Conservation (phyloP, 2,888 invertebrate species). For the Temnothorax unifasciatus region DNA sequence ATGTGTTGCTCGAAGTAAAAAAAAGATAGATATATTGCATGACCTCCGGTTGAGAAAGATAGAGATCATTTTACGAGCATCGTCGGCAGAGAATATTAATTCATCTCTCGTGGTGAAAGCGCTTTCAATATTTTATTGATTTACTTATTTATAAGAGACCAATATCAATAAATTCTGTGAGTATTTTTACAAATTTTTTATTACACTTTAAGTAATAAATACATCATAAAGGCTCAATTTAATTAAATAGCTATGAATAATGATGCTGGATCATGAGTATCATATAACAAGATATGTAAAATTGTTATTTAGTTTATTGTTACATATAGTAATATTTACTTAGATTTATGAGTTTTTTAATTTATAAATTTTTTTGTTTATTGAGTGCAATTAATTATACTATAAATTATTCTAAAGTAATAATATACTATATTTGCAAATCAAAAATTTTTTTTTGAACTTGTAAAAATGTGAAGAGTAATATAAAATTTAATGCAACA, state of each 20-base stretch:
- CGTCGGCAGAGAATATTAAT: slow-evolving; percentile 8
- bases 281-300: not conserved
- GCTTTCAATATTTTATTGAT: not conserved
- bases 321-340: not conserved
- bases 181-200: not conserved
- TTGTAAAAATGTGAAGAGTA: not conserved
- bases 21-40: not conserved
- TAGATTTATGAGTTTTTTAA: not conserved
- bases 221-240: not conserved
- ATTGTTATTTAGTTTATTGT: not conserved
- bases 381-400: not conserved
- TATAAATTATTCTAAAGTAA: not conserved
- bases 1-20: not conserved
- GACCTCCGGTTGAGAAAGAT: not conserved
- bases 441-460: not conserved
- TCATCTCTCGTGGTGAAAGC: not conserved
- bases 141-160: not conserved
- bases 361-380: not conserved
- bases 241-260: not conserved
- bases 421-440: not conserved
- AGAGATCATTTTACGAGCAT: slow-evolving; percentile 22
- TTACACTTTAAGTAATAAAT: not conserved
- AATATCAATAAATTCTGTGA: not conserved
- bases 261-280: not conserved
- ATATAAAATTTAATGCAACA: not conserved